Base-by-base conservation (phyloP, 2,113 vertebrate genomes). In the Thymallus thymallus region DNA sequence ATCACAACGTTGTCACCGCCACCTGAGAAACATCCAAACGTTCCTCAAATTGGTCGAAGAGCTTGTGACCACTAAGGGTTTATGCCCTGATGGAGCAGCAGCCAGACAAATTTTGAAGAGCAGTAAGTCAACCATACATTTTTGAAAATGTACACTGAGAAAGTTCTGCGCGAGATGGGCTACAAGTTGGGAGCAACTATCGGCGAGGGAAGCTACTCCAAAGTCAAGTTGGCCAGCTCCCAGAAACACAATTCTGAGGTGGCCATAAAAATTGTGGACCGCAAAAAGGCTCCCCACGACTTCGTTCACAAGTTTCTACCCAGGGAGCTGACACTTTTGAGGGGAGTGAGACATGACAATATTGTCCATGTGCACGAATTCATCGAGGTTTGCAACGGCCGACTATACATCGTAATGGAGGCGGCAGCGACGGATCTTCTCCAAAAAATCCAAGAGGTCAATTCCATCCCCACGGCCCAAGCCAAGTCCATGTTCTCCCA, bases 341-440 rank as follows among this genome's bases (percentile, higher is more conserved):
- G 71, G 55, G 60, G 35, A 10, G 72, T 78, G 6, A 62, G 26
- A 3, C 93, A 94, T 77, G 92, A 91, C 24, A 89, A 94, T 80
- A 93, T 94, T 0, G 83, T 94, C 56, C 88, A 68, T 0, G 85
- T 92, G 68, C 87, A 92, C 0, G 93, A 94, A 73, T 80, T 94
- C 74, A 92, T 94, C 0, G 90, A 95, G 73, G 77, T 89, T 68
- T 91, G 88, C 87, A 90, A 87, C 0, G 89, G 84, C 24, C 90
- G 88, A 71, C 75, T 85, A 29, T 87, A 75, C 91, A 93, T 95
- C 1, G 89, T 93, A 68, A 93, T 94, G 93, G 93, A 95, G 72
- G 88, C 90, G 0, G 92, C 93, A 0, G 86, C 78, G 32, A 91
- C 86, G 0, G 93, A 95, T 75, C 90, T 95, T 46, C 85, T 94